Conservation (phyloP, 2,113 vertebrate species). For the Myotis lucifugus region DNA sequence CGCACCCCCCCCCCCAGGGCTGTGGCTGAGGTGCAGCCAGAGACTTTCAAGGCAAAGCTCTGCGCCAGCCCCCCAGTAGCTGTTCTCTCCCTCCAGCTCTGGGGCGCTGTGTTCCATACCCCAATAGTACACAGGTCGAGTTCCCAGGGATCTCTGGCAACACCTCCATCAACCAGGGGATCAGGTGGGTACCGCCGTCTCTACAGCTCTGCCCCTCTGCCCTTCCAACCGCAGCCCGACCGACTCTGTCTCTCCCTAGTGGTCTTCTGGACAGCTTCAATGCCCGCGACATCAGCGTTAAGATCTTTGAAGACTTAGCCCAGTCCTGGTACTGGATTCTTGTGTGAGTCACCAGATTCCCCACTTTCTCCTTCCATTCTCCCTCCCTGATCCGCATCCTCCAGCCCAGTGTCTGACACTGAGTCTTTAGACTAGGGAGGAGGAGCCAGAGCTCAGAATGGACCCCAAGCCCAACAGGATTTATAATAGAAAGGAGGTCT, state of each 20-base stretch:
- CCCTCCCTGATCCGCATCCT: background rate
- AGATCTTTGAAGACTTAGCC: conserved; percentile 93
- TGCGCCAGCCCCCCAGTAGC: background rate
- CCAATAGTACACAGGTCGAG: background rate
- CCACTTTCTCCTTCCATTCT: background rate
- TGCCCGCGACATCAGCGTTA: conserved; percentile 85
- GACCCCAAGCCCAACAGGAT: background rate
- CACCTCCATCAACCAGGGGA: conserved; percentile 68
- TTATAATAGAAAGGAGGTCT: background rate
- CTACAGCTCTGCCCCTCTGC: background rate
- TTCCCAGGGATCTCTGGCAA: conserved; percentile 65
- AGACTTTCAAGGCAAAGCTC: background rate
- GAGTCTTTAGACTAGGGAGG: background rate
- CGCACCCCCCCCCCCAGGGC: too few species aligned
- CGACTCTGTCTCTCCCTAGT: conserved; percentile 56
- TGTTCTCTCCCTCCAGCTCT: conserved; percentile 81
- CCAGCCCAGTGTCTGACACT: background rate
- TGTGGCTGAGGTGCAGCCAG: background rate
- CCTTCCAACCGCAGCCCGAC: background rate
- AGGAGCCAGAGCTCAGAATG: background rate
- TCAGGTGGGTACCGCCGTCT: conserved; percentile 22
- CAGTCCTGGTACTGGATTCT: conserved; percentile 93
- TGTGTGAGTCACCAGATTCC: conserved; percentile 85
- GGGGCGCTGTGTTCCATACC: conserved; percentile 88
- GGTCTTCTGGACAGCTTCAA: conserved; percentile 82